These are phyloP conservation scores for Falco novaeseelandiae DNA, from an alignment of 2,797 vertebrate genomes.

Conservation along the genomic window DNA sequence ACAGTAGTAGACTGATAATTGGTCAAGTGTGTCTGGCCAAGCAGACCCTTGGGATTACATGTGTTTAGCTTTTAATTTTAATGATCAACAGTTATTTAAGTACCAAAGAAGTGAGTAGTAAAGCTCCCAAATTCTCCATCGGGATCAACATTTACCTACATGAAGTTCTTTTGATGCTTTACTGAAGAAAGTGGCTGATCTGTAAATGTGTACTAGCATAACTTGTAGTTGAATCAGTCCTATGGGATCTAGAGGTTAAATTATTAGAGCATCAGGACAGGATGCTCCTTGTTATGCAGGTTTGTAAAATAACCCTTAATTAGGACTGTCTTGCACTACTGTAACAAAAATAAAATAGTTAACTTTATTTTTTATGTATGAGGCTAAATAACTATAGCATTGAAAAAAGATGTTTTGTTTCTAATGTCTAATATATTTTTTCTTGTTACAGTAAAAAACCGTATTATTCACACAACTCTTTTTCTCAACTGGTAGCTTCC, in stretches of 20 bases:
- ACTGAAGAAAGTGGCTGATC: not conserved
- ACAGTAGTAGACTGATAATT: not conserved
- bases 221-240: not conserved
- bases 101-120: not conserved
- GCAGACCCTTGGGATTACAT: not conserved
- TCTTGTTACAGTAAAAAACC: not conserved
- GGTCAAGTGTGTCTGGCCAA: not conserved
- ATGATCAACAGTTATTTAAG: not conserved
- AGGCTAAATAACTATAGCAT: not conserved
- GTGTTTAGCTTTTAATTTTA: not conserved
- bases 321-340: not conserved
- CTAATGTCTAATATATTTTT: not conserved
- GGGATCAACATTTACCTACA: not conserved
- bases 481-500: not conserved
- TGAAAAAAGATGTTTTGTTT: not conserved
- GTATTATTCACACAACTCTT: not conserved
- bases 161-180: not conserved
- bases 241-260: not conserved
- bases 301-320: not conserved
- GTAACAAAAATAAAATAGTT: not conserved
- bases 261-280: not conserved
- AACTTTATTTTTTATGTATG: not conserved
- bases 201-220: not conserved
- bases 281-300: not conserved
- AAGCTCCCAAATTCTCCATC: not conserved